These are phyloP conservation scores for Thalassaphorura encarpata DNA, from an alignment of 1,140 invertebrate genomes.

Conservation along the genomic window DNA sequence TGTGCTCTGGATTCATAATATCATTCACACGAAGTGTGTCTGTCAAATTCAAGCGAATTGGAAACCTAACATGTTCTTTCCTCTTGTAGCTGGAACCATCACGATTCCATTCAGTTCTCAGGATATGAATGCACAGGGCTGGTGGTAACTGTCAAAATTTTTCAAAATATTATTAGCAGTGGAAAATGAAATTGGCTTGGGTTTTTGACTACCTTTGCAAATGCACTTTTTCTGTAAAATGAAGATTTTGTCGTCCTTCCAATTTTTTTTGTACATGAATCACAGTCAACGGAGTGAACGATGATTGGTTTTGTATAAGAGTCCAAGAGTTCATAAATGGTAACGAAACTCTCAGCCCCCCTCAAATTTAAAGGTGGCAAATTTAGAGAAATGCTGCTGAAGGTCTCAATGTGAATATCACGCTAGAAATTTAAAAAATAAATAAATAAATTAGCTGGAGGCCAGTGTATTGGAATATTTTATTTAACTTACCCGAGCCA, in stretches of 20 bases:
- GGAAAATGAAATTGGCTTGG: constrained; percentile 11
- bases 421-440: background rate
- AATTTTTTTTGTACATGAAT: constrained; percentile 51
- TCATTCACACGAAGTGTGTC: too few relatives aligned
- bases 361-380: too few relatives aligned
- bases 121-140: constrained; percentile 77
- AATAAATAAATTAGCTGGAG: background rate
- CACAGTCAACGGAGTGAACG: constrained; percentile 71
- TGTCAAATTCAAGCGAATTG: constrained; percentile 59
- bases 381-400: constrained; percentile 71
- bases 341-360: too few relatives aligned
- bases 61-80: constrained; percentile 73
- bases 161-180: constrained; percentile 25
- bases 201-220: constrained; percentile 58
- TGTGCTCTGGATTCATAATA: too few relatives aligned
- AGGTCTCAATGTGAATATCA: constrained; percentile 61
- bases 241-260: constrained; percentile 41
- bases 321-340: constrained; percentile 57
- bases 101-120: constrained; percentile 68
- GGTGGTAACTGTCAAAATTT: constrained; percentile 61
- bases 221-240: constrained; percentile 68
- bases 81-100: constrained; percentile 63
- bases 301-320: constrained; percentile 74
- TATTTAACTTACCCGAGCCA: background rate
- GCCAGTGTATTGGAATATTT: background rate